Percentiles rank a stretch among this genome's conserved stretches.
phyloP scores from a whole-genome alignment of 2,113 vertebrate genomes.

The Perca flavescens region DNA sequence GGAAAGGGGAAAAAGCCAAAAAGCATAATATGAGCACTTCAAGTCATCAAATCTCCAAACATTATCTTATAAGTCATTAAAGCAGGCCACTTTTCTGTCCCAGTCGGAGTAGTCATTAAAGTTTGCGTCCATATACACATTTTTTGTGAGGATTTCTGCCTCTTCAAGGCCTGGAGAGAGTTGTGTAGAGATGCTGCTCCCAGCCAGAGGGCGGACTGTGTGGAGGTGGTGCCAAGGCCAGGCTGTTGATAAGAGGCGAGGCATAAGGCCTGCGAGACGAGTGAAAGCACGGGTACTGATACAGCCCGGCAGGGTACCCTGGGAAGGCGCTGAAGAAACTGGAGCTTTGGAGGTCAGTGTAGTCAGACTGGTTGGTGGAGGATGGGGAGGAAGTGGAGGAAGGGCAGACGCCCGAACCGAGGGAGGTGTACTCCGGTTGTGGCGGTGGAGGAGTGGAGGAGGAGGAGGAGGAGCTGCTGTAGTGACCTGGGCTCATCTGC shows the following conservation, averaged over 20 bases:
- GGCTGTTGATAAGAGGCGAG: slow-evolving; percentile 87
- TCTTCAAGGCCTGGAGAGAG: slow-evolving; percentile 88
- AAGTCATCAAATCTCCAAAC: background rate
- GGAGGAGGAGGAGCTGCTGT: slow-evolving; percentile 64
- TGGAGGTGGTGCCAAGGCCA: slow-evolving; percentile 87
- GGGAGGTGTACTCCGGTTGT: slow-evolving; percentile 84
- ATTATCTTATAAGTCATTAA: background rate
- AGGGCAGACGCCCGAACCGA: slow-evolving; percentile 79
- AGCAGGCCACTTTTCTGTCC: background rate
- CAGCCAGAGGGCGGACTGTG: slow-evolving; percentile 89
- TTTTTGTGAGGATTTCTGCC: background rate
- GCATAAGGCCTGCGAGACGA: slow-evolving; percentile 88
- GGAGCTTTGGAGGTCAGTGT: slow-evolving; percentile 90
- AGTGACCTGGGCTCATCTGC: slow-evolving; percentile 90
- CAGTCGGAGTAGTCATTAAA: background rate
- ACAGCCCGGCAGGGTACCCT: slow-evolving; percentile 87
- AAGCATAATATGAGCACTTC: too few species aligned
- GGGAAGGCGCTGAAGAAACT: slow-evolving; percentile 89
- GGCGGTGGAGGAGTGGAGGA: slow-evolving; percentile 72
- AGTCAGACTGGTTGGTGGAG: slow-evolving; percentile 86
- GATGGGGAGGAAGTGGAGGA: slow-evolving; percentile 71
- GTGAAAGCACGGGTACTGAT: slow-evolving; percentile 92
- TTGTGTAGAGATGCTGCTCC: slow-evolving; percentile 92
- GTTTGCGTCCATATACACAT: background rate
- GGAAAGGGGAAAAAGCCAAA: too few species aligned